Evolutionary conservation across 92 coral and sea anemone genomes (phyloP).

Genomic region (Zoanthus sociatus): DNA sequence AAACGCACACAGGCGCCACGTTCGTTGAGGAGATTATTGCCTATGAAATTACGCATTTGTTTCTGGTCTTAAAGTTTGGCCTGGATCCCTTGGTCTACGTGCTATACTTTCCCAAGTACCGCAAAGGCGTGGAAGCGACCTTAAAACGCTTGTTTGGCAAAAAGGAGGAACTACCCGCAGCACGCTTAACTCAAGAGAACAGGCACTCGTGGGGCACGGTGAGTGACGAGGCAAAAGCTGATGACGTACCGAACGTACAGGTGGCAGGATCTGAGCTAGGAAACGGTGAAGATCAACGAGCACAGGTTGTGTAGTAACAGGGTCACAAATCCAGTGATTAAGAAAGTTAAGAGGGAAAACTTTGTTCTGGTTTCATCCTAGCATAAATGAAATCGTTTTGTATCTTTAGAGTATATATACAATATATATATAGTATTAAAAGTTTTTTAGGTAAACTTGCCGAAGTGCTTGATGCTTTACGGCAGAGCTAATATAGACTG

Average conservation of each 20-base stretch:
- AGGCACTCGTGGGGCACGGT: slow-evolving; percentile 49
- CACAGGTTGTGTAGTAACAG: slow-evolving; percentile 1
- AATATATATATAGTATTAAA: too few species aligned
- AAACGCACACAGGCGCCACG: background rate
- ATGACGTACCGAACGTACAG: slow-evolving; percentile 26
- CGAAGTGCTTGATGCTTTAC: too few species aligned
- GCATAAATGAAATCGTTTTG: background rate
- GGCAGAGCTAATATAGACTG: too few species aligned
- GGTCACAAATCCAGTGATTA: background rate
- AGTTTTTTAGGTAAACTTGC: too few species aligned
- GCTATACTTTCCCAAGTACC: slow-evolving; percentile 71
- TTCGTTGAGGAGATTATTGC: slow-evolving; percentile 45
- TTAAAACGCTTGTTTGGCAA: slow-evolving; percentile 1
- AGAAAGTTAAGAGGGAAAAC: background rate
- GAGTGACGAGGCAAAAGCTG: slow-evolving; percentile 15
- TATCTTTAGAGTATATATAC: too few species aligned
- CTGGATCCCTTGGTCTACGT: slow-evolving; percentile 80
- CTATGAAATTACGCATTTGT: slow-evolving; percentile 42
- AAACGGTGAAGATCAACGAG: background rate
- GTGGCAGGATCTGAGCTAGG: slow-evolving; percentile 6
- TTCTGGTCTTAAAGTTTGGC: slow-evolving; percentile 70
- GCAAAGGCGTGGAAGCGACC: slow-evolving; percentile 50
- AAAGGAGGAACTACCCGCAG: slow-evolving; percentile 12
- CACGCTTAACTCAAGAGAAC: background rate
- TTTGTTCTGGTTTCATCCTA: background rate